Evolutionary conservation across 2,888 invertebrate genomes (phyloP).

Genomic region (Oscheius sp.): DNA sequence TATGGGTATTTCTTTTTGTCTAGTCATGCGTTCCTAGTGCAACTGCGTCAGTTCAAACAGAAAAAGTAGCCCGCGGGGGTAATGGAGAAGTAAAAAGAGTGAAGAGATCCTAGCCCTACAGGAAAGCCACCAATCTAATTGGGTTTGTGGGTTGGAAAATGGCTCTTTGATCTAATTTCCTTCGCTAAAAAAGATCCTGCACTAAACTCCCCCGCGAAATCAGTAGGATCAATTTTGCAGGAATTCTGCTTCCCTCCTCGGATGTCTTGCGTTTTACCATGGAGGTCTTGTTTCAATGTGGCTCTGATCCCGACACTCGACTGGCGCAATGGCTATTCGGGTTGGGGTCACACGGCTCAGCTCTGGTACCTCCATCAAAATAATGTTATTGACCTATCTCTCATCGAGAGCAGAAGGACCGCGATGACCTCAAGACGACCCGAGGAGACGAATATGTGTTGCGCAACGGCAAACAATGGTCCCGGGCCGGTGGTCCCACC

Average conservation of each 20-base stretch:
- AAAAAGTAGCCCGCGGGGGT: conserved; percentile 4
- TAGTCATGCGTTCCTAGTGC: conserved; percentile 1
- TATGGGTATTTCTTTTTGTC: neutral
- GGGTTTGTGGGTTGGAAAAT: conserved; percentile 19
- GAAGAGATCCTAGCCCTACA: neutral
- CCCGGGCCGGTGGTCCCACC: conserved; percentile 22
- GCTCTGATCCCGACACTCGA: conserved; percentile 21
- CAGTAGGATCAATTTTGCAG: neutral
- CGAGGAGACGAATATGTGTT: conserved; percentile 30
- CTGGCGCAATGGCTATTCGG: conserved; percentile 34
- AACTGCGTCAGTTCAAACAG: conserved; percentile 2
- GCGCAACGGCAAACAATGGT: conserved; percentile 32
- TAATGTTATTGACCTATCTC: neutral
- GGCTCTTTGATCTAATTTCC: conserved; percentile 31
- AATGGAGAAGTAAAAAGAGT: conserved; percentile 1
- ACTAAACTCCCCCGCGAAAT: conserved; percentile 24
- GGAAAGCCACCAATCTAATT: conserved; percentile 24
- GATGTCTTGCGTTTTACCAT: neutral
- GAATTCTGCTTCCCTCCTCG: neutral
- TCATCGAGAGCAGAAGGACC: conserved; percentile 28
- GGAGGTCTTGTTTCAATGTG: conserved; percentile 1
- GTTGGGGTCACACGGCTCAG: conserved; percentile 4
- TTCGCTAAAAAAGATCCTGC: neutral
- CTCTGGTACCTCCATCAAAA: conserved; percentile 19
- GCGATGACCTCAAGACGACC: conserved; percentile 34